Evolutionary conservation across 2,113 vertebrate genomes (phyloP).

Genomic region (Ellobius talpinus): DNA sequence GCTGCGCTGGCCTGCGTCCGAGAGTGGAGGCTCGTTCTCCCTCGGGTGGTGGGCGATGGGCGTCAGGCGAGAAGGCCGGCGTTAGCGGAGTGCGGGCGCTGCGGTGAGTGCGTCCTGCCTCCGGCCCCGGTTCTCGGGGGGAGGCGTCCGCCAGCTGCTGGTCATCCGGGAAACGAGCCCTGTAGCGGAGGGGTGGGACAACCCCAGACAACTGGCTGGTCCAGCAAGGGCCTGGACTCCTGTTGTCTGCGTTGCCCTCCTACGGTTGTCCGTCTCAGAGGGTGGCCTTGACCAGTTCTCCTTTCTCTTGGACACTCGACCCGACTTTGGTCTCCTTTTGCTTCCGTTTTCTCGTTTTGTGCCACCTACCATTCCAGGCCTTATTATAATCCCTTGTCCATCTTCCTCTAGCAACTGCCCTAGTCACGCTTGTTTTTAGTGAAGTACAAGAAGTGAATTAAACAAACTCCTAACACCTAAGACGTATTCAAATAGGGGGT

Average conservation of each 20-base stretch:
- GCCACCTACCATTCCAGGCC: neutral
- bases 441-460: neutral
- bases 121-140: neutral
- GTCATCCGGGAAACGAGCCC: neutral
- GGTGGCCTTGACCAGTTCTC: slow-evolving; percentile 17
- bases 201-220: neutral
- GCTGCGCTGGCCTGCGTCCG: slow-evolving; percentile 27
- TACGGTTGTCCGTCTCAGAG: neutral
- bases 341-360: slow-evolving; percentile 29
- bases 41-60: slow-evolving; percentile 62
- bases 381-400: neutral
- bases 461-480: slow-evolving; percentile 6
- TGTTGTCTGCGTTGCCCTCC: neutral
- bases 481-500: neutral
- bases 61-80: slow-evolving; percentile 26
- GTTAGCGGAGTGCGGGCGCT: slow-evolving; percentile 9
- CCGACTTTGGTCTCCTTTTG: slow-evolving; percentile 29
- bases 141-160: neutral
- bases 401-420: neutral
- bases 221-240: neutral
- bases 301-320: neutral
- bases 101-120: slow-evolving; percentile 73
- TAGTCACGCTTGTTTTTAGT: neutral
- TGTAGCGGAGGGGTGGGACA: slow-evolving; percentile 1
- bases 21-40: neutral